Evolutionary conservation across 1,140 invertebrate genomes (phyloP), one percentile per base, ranked within the genome.

Genomic region (Camponotus vicinus): DNA sequence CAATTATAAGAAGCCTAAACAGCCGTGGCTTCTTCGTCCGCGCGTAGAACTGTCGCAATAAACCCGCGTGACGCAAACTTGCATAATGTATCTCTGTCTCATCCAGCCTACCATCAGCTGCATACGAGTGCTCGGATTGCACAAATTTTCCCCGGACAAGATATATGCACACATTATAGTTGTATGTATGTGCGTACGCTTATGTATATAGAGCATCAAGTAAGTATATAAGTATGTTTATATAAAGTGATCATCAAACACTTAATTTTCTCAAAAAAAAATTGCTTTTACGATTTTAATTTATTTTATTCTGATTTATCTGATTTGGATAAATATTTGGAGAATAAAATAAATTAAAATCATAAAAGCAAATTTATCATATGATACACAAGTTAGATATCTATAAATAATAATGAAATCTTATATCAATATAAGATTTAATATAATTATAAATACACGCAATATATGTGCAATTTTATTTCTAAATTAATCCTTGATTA

Each of bases 71-170:
- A 21, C 34, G 77, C 77, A 69, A 79, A 79, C 77, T 79, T 79
- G 77, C 77, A 79, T 79, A 79, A 79, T 45, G 34, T 79, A 67
- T 79, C 42, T 27, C 42, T 32, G 13, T 79, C 77, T 79, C 76
- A 67, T 79, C 42, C 18, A 79, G 63, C 45, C 32, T 69, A 45
- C 63, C 77, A 52, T 67, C 77, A 79, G 45, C 13, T 79, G 77
- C 77, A 79, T 77, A 63, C 37, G 34, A 67, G 45, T 79, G 63
- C 77, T 55, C 34, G 34, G 77, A 79, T 79, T 79, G 77, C 77
- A 79, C 63, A 79, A 79, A 79, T 79, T 79, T 79, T 55, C 34
- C n/a, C n/a, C 42, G 45, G 61, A 67, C 11, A 9, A 37, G 40
- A 34, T 66, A n/a, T 61, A 63, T 78, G 59, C 59, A 78, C 61